Evolutionary conservation across 2,888 invertebrate genomes (phyloP).

Genomic region (Clivina fossor): DNA sequence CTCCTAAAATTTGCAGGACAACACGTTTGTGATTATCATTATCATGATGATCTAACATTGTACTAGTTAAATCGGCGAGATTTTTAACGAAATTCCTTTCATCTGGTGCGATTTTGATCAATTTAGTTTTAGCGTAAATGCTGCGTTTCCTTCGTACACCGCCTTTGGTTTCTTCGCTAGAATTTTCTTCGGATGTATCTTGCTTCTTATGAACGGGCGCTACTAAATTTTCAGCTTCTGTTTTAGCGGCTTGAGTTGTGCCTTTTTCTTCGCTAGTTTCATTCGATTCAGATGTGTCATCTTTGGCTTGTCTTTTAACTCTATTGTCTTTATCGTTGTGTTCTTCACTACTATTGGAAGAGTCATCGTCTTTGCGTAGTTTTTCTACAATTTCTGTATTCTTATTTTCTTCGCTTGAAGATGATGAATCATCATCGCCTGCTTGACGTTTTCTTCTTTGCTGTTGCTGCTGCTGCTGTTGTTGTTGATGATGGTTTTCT

Average conservation of each 20-base stretch:
- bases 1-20: slow-evolving; percentile 54
- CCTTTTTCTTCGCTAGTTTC: slow-evolving; percentile 28
- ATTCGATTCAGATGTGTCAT: slow-evolving; percentile 17
- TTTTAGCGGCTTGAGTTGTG: slow-evolving; percentile 9
- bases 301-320: slow-evolving; percentile 10
- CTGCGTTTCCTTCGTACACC: slow-evolving; percentile 38
- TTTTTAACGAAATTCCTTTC: slow-evolving; percentile 46
- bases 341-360: slow-evolving; percentile 6
- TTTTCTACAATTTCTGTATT: too few relatives aligned
- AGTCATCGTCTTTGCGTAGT: neutral
- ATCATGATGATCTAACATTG: slow-evolving; percentile 56
- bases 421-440: too few relatives aligned
- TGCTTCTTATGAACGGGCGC: slow-evolving; percentile 15
- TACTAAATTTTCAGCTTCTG: slow-evolving; percentile 21
- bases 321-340: slow-evolving; percentile 1
- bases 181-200: slow-evolving; percentile 27
- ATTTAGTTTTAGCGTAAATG: slow-evolving; percentile 34
- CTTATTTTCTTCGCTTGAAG: too few relatives aligned
- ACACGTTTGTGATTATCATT: slow-evolving; percentile 55
- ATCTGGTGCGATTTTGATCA: slow-evolving; percentile 44
- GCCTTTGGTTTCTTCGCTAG: slow-evolving; percentile 25
- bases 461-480: neutral
- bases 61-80: slow-evolving; percentile 55
- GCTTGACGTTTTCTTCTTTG: neutral
- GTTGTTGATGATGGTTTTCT: slow-evolving; percentile 8